Conservation (phyloP, 2,888 invertebrate species). For the Drosophila neotestacea region DNA sequence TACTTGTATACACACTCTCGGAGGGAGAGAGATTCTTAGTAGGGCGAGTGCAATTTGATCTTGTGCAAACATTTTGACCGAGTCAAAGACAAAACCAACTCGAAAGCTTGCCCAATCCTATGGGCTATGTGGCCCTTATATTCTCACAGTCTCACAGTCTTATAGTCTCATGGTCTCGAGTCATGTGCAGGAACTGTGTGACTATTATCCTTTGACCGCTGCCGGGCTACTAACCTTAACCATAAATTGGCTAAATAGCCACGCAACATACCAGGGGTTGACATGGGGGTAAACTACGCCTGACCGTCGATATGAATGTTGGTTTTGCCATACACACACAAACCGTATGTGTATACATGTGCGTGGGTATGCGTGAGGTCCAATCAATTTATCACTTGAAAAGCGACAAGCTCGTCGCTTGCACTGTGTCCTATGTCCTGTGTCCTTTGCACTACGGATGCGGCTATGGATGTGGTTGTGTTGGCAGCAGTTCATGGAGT, state of each 20-base stretch:
- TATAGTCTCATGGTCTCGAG: slow-evolving; percentile 13
- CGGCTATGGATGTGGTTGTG: slow-evolving; percentile 32
- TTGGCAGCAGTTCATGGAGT: slow-evolving; percentile 24
- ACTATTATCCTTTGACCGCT: slow-evolving; percentile 82
- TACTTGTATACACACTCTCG: neutral
- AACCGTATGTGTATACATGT: slow-evolving; percentile 13
- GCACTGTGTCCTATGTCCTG: slow-evolving; percentile 35
- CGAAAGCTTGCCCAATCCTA: slow-evolving; percentile 38
- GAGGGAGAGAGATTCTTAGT: neutral
- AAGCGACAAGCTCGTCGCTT: slow-evolving; percentile 60
- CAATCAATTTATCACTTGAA: slow-evolving; percentile 83
- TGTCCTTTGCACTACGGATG: slow-evolving; percentile 38
- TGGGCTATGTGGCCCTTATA: slow-evolving; percentile 31
- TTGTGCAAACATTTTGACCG: slow-evolving; percentile 73
- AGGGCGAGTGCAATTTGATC: slow-evolving; percentile 72
- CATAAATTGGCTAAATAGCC: slow-evolving; percentile 82
- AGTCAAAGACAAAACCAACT: slow-evolving; percentile 69
- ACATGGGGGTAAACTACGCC: slow-evolving; percentile 63
- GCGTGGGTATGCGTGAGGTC: slow-evolving; percentile 29
- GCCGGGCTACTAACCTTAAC: slow-evolving; percentile 68
- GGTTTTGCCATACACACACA: slow-evolving; percentile 30
- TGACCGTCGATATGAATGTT: slow-evolving; percentile 57
- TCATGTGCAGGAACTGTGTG: slow-evolving; percentile 40
- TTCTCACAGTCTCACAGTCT: slow-evolving; percentile 17
- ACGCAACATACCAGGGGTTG: slow-evolving; percentile 67